These are phyloP conservation scores for Melanchra persicariae DNA, from an alignment of 2,888 invertebrate genomes.

Conservation along the genomic window DNA sequence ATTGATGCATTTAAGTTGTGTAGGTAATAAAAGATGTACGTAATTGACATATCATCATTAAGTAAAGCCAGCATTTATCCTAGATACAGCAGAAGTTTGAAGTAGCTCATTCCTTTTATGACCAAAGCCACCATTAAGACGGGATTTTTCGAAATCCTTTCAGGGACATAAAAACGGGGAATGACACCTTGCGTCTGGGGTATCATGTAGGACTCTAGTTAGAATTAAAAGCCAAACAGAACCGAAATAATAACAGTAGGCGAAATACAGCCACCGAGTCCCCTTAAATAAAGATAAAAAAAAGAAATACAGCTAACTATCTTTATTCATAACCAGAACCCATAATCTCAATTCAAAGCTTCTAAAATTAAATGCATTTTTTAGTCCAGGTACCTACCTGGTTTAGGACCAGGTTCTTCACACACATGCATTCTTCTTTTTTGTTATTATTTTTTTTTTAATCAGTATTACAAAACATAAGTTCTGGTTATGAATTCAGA, in stretches of 20 bases:
- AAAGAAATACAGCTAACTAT: too few species aligned
- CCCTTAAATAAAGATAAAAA: too few species aligned
- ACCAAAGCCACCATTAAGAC: conserved; percentile 31
- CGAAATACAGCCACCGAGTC: neutral
- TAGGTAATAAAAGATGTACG: conserved; percentile 25
- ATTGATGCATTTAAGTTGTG: conserved; percentile 9
- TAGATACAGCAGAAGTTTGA: conserved; percentile 41
- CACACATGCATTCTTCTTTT: neutral
- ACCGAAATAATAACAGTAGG: neutral
- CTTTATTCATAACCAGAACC: neutral
- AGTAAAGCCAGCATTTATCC: conserved; percentile 41
- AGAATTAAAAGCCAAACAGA: conserved; percentile 1
- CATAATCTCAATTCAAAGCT: neutral
- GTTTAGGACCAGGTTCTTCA: too few species aligned
- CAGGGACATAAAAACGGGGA: conserved; percentile 25
- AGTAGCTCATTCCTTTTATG: conserved; percentile 54
- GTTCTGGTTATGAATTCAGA: neutral
- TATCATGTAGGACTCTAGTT: conserved; percentile 11
- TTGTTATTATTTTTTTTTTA: neutral
- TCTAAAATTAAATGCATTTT: too few species aligned
- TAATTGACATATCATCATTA: conserved; percentile 53
- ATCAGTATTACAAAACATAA: neutral
- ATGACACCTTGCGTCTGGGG: conserved; percentile 1
- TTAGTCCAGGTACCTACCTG: too few species aligned
- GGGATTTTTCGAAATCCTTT: conserved; percentile 54